Evolutionary conservation across 2,797 vertebrate genomes (phyloP).

Genomic region (Antrozous pallidus): DNA sequence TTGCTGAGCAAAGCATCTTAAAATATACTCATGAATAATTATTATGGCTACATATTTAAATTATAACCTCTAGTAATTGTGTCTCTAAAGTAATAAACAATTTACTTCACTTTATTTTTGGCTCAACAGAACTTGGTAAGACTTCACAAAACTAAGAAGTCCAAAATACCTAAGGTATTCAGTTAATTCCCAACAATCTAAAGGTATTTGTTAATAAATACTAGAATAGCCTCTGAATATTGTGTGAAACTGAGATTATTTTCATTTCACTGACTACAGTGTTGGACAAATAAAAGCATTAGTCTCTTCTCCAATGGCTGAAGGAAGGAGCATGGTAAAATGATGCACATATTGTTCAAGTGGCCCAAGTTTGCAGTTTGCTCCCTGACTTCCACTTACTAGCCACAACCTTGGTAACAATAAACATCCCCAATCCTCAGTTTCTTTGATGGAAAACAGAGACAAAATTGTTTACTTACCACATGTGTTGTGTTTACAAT

Average conservation of each 20-base stretch:
- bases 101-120: slow-evolving; percentile 8
- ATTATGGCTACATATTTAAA: slow-evolving; percentile 40
- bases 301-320: neutral
- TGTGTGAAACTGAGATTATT: slow-evolving; percentile 12
- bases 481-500: slow-evolving; percentile 41
- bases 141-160: slow-evolving; percentile 11
- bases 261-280: slow-evolving; percentile 25
- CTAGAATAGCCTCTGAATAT: neutral
- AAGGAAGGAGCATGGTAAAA: neutral
- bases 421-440: neutral
- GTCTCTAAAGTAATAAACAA: slow-evolving; percentile 39
- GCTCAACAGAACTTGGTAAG: slow-evolving; percentile 38
- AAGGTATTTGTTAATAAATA: slow-evolving; percentile 32
- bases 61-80: slow-evolving; percentile 3
- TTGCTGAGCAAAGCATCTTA: slow-evolving; percentile 33
- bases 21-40: slow-evolving; percentile 49
- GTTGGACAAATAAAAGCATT: slow-evolving; percentile 16
- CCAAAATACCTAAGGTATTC: neutral
- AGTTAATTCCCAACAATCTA: slow-evolving; percentile 21
- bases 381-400: slow-evolving; percentile 6
- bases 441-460: slow-evolving; percentile 24
- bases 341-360: neutral
- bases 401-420: neutral
- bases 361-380: neutral
- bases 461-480: slow-evolving; percentile 9